These are phyloP conservation scores for Pyrgus malvae DNA, from an alignment of 2,888 invertebrate species.

Conservation along the genomic window DNA sequence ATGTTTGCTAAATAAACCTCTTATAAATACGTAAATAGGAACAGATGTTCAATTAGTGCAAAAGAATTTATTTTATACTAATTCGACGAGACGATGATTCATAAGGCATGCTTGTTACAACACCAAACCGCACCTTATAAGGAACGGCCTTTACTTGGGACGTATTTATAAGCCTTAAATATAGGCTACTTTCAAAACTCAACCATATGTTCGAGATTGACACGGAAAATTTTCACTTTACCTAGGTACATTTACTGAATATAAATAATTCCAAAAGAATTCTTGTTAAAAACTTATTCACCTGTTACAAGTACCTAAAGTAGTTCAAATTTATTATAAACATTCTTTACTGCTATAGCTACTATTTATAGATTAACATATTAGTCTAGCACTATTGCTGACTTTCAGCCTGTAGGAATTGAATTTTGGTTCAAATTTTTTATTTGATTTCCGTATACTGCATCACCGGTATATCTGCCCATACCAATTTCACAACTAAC, in stretches of 20 bases:
- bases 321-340: too few relatives aligned
- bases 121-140: conserved; percentile 67
- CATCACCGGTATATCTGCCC: too few relatives aligned
- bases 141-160: conserved; percentile 71
- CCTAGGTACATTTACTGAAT: conserved; percentile 3
- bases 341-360: too few relatives aligned
- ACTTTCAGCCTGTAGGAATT: too few relatives aligned
- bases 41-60: conserved; percentile 71
- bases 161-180: conserved; percentile 75
- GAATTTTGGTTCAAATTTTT: too few relatives aligned
- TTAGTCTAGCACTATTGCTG: too few relatives aligned
- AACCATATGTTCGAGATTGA: conserved; percentile 76
- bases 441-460: too few relatives aligned
- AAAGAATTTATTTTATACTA: conserved; percentile 69
- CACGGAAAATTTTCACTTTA: conserved; percentile 66
- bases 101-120: conserved; percentile 67
- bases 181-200: conserved; percentile 72
- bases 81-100: conserved; percentile 68
- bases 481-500: too few relatives aligned
- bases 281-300: too few relatives aligned
- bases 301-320: too few relatives aligned
- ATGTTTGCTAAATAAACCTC: conserved; percentile 17
- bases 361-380: too few relatives aligned
- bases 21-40: conserved; percentile 40
- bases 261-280: too few relatives aligned